Base-by-base conservation (phyloP, 2,888 invertebrate genomes). In the Trimorus sp. region DNA sequence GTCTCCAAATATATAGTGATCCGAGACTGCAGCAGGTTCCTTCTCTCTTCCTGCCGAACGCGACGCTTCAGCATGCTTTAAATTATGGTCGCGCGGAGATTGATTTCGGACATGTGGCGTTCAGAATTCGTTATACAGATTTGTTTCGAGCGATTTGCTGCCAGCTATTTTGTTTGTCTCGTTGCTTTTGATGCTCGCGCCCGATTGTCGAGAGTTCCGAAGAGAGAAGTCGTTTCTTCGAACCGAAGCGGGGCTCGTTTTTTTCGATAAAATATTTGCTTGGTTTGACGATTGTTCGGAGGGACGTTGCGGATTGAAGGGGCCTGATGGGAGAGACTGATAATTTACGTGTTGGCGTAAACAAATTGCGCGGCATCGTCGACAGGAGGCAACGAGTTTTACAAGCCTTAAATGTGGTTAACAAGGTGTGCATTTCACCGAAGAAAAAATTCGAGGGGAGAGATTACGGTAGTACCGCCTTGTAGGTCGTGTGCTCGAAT, bases 1-100 rank as follows among this genome's bases (percentile, higher is more conserved):
- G 78, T 83, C 84, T 79, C 79, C 73, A 76, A 79, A 83, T 79
- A 79, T 79, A 83, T 76, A 76, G 53, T 26, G 65, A 77, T 73
- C 76, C 62, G 15, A 77, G 58, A 74, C 65, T 74, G 65, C 77
- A 59, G 82, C 79, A 83, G 83, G 79, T 79, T 82, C 68, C 66
- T 75, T 40, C 40, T 53, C 56, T 76, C 69, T 59, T 26, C 38
- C 48, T 37, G 9, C 59, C 60, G 40, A 76, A 66, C 42, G 45
- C 71, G 71, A 66, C 15, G 78, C 78, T 71, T 71, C 48, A 73
- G 68, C 66, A 79, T 70, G 59, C 71, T 68, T 73, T 76, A 77
- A 81, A 68, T 77, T 62, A 77, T 70, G 60, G 51, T 53, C 56
- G 40, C 53, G 40, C 59, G 62, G 66, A 76, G 81, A 76, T 77